These are phyloP conservation scores for Neoascia interrupta DNA, from an alignment of 2,888 invertebrate species.

Conservation along the genomic window DNA sequence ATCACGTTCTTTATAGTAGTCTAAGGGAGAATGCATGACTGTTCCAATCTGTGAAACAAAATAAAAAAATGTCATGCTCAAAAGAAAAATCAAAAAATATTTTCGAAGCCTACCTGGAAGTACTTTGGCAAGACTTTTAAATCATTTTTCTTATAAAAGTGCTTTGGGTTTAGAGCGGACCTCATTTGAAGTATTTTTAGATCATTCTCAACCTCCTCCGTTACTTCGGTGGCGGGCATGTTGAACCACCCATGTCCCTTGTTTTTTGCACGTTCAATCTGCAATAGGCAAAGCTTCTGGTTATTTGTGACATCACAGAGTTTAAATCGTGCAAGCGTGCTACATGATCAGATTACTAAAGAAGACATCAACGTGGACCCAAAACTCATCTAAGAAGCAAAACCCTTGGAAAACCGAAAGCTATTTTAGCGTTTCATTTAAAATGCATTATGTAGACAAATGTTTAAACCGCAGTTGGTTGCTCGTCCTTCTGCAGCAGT, in stretches of 20 bases:
- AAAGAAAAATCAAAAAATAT: too few relatives aligned
- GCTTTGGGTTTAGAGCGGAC: constrained; percentile 93
- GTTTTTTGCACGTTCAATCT: constrained; percentile 88
- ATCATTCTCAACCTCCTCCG: constrained; percentile 92
- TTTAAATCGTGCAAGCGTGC: too few relatives aligned
- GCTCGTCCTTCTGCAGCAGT: constrained; percentile 73
- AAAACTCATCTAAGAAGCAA: constrained; percentile 71
- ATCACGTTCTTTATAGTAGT: constrained; percentile 91
- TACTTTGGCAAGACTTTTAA: constrained; percentile 93
- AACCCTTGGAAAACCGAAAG: constrained; percentile 60
- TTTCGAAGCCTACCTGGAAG: constrained; percentile 86
- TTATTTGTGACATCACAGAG: background rate
- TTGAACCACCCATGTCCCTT: constrained; percentile 95
- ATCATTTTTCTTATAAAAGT: constrained; percentile 96
- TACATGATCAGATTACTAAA: constrained; percentile 79
- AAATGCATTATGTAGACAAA: constrained; percentile 61
- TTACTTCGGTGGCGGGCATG: constrained; percentile 92
- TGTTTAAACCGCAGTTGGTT: constrained; percentile 73
- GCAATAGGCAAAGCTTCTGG: constrained; percentile 70
- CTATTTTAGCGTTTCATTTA: constrained; percentile 29
- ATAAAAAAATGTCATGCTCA: background rate
- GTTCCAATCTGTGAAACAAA: constrained; percentile 84
- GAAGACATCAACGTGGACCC: constrained; percentile 77
- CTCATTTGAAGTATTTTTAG: constrained; percentile 95
- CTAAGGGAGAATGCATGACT: constrained; percentile 90